Conservation (phyloP, 2,113 vertebrate species). For the Tychaedon coryphoeus region DNA sequence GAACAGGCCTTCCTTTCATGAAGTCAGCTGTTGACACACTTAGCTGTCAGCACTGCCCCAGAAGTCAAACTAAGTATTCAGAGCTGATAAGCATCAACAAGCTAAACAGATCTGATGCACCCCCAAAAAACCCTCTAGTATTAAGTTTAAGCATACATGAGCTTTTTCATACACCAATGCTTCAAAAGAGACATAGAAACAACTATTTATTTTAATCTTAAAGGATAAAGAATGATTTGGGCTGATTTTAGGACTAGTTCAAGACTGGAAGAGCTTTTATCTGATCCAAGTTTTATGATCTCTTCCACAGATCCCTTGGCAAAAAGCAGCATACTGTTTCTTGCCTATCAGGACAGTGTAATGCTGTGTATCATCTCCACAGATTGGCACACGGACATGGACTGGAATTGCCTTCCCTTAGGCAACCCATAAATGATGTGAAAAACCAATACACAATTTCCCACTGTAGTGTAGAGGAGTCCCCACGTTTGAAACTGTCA, state of each 20-base stretch:
- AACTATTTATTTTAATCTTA: neutral
- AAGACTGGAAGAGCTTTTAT: neutral
- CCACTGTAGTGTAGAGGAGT: neutral
- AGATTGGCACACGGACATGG: fast-evolving
- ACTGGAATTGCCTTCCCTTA: neutral
- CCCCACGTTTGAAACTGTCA: neutral
- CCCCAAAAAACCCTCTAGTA: neutral
- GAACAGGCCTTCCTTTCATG: neutral
- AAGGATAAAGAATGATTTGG: neutral
- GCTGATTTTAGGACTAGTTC: neutral
- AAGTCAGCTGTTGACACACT: neutral
- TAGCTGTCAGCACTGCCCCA: neutral
- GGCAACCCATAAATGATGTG: neutral
- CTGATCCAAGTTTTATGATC: neutral
- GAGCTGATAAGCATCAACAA: neutral
- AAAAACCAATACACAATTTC: neutral
- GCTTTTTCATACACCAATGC: neutral
- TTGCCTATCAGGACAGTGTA: neutral
- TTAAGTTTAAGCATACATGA: neutral
- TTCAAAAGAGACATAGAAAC: neutral
- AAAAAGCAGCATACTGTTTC: neutral
- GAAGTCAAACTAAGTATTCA: neutral
- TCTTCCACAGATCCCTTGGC: neutral
- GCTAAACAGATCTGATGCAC: neutral
- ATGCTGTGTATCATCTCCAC: neutral